phyloP scores from a whole-genome alignment of 2,113 vertebrate genomes.

The Carettochelys insculpta region DNA sequence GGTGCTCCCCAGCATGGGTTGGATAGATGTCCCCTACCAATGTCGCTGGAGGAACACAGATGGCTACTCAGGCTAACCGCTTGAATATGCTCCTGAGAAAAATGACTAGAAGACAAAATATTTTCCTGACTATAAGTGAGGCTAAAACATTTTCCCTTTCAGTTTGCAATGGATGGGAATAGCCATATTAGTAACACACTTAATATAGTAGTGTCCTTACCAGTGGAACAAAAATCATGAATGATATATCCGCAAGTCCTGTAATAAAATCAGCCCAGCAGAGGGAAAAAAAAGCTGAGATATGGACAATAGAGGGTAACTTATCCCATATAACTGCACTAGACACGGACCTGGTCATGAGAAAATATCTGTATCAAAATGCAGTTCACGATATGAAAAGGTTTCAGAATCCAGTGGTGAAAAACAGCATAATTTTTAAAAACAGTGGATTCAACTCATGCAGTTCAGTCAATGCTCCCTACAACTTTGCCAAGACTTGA shows the following conservation, averaged over 20 bases:
- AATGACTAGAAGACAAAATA: neutral
- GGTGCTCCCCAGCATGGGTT: neutral
- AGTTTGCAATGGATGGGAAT: neutral
- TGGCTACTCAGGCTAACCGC: neutral
- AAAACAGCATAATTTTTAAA: neutral
- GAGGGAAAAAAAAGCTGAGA: neutral
- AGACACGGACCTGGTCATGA: no score
- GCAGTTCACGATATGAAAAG: neutral
- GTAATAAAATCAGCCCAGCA: neutral
- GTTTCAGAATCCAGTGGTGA: neutral
- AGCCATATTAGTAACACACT: neutral
- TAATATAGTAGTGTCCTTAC: neutral
- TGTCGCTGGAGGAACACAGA: no score
- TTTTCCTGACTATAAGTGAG: neutral
- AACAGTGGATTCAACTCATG: neutral
- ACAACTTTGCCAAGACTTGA: neutral
- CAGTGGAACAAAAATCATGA: neutral
- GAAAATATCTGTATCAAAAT: no score
- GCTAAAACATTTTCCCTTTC: neutral
- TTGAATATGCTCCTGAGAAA: neutral
- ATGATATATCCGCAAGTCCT: neutral
- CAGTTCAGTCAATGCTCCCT: neutral
- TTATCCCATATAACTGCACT: neutral
- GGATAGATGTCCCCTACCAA: neutral
- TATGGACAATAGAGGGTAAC: neutral